Conservation (phyloP, 2,113 vertebrate species). For the Butorides virescens region DNA sequence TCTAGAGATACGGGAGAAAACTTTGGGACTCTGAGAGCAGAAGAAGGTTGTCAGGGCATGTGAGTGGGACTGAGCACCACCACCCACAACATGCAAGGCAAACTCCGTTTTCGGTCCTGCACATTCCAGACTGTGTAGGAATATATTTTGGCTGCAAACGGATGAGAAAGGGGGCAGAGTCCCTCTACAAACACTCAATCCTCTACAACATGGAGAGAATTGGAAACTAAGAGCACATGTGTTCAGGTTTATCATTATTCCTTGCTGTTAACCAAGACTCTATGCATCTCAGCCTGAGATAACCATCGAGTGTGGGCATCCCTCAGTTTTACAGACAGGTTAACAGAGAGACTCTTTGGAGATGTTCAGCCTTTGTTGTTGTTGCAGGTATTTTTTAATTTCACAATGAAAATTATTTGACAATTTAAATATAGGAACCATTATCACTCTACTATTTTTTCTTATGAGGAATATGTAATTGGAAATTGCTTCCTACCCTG, state of each 20-base stretch:
- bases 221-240: neutral
- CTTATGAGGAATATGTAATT: neutral
- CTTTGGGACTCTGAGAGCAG: neutral
- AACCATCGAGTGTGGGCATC: neutral
- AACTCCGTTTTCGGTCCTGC: rapidly evolving
- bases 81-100: neutral
- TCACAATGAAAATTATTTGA: neutral
- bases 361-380: neutral
- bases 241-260: neutral
- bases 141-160: neutral
- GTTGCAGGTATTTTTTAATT: neutral
- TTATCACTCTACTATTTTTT: neutral
- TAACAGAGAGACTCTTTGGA: neutral
- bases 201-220: neutral
- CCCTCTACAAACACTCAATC: neutral
- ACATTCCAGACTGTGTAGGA: rapidly evolving
- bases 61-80: neutral
- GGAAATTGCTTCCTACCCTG: neutral
- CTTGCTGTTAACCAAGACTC: neutral
- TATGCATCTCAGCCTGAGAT: neutral
- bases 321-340: neutral
- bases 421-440: neutral
- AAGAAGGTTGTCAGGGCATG: neutral
- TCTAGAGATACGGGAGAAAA: neutral
- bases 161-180: neutral